phyloP scores from a whole-genome alignment of 2,113 vertebrate genomes.

The Hyaena hyaena region DNA sequence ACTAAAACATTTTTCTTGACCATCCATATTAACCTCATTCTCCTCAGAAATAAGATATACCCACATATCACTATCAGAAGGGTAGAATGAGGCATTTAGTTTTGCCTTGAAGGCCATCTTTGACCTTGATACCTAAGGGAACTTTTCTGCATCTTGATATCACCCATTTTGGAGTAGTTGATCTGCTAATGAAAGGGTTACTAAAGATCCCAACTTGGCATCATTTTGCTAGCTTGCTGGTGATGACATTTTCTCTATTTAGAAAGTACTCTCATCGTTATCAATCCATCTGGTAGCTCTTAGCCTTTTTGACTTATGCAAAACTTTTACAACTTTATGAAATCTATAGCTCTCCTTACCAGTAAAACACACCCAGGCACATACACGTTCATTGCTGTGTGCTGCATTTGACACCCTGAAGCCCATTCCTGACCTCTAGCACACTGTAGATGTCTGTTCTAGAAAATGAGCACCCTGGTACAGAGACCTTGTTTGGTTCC shows the following conservation, averaged over 20 bases:
- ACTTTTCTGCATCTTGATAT: not conserved
- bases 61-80: not conserved
- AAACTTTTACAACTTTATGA: not conserved
- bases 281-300: not conserved
- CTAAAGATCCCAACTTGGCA: not conserved
- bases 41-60: not conserved
- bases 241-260: not conserved
- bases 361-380: not conserved
- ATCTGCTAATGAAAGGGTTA: not conserved
- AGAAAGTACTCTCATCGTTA: not conserved
- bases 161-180: not conserved
- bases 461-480: not conserved
- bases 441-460: not conserved
- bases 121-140: not conserved
- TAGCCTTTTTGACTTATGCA: not conserved
- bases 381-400: not conserved
- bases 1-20: constrained; percentile 2
- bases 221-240: not conserved
- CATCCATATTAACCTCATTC: not conserved
- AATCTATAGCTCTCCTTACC: not conserved
- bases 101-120: not conserved
- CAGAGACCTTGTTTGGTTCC: not conserved
- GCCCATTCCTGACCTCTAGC: not conserved
- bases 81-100: not conserved
- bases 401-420: not conserved